These are phyloP conservation scores for Clamator glandarius DNA, from an alignment of 2,797 vertebrate genomes.

Conservation along the genomic window DNA sequence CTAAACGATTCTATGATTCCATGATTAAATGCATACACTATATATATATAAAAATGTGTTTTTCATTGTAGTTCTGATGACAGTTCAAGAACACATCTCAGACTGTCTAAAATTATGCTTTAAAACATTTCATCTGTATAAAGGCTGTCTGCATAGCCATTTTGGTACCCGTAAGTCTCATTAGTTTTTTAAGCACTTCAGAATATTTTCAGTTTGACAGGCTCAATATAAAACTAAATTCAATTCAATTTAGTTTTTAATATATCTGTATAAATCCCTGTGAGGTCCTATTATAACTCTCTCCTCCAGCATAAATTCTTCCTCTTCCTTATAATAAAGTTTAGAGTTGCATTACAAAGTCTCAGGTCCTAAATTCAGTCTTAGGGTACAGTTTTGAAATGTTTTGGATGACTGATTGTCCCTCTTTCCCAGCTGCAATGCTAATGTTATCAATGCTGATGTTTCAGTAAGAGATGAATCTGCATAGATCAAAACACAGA, in stretches of 20 bases:
- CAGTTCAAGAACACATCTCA: background rate
- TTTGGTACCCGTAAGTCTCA: background rate
- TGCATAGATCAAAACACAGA: conserved; percentile 51
- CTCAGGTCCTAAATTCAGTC: conserved; percentile 33
- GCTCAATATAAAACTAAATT: conserved; percentile 51
- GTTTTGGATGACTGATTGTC: conserved; percentile 6
- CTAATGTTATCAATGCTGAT: conserved; percentile 18
- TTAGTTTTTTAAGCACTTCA: conserved; percentile 13
- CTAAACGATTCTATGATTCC: no score
- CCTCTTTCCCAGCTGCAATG: background rate
- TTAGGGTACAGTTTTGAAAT: conserved; percentile 28
- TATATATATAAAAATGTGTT: background rate
- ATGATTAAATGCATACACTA: background rate
- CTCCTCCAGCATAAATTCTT: conserved; percentile 55
- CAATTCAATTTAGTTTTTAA: conserved; percentile 49
- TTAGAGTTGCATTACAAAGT: conserved; percentile 31
- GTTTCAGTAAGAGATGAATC: conserved; percentile 5
- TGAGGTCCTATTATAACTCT: conserved; percentile 47
- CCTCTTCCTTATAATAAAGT: conserved; percentile 25
- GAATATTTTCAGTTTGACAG: conserved; percentile 21
- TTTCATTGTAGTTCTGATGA: background rate
- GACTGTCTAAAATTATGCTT: background rate
- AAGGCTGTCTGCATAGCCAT: background rate
- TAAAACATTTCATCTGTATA: background rate
- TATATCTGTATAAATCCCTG: conserved; percentile 50